Evolutionary conservation across 2,113 vertebrate species (phyloP).

Genomic region (zebrafish (Danio rerio)): GRCz12tu NC_133186.1:27011501-27012000

Average conservation of each 20-base stretch:
- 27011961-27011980: conserved; percentile 22
- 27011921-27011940: conserved; percentile 19
- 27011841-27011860: conserved; percentile 55
- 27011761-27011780: conserved; percentile 33
- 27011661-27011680: background rate
- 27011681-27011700: background rate
- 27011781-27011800: conserved; percentile 38
- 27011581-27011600: background rate
- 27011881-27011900: conserved; percentile 22
- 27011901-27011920: background rate
- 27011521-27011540: no score
- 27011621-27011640: background rate
- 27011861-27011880: conserved; percentile 45
- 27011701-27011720: conserved; percentile 20
- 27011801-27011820: conserved; percentile 55
- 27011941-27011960: background rate
- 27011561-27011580: background rate
- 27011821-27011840: conserved; percentile 57
- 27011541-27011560: no score
- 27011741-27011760: conserved; percentile 11
- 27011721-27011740: conserved; percentile 25
- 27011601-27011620: background rate
- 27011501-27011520: no score
- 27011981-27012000: conserved; percentile 21
- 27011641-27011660: background rate